phyloP scores from a whole-genome alignment of 2,797 vertebrate species.

The Tapera naevia region DNA sequence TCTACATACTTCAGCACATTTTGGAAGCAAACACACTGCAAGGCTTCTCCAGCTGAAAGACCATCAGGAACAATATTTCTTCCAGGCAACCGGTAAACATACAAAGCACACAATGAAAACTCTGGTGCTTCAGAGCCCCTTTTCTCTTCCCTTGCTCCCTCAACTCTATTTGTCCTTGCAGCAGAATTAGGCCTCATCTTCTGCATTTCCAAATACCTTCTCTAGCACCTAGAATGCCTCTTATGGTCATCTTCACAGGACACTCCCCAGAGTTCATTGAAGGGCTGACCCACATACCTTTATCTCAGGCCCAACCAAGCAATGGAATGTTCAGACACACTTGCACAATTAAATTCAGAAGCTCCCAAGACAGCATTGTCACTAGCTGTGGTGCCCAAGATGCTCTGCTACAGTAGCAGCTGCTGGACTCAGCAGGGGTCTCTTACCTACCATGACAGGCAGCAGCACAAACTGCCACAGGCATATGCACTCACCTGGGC shows the following conservation, averaged over 20 bases:
- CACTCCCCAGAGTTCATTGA: background rate
- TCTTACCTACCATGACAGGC: accelerated
- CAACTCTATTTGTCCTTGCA: background rate
- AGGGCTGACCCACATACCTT: accelerated
- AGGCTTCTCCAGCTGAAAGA: background rate
- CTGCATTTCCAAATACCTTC: background rate
- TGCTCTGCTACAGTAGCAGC: background rate
- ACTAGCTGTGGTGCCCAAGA: accelerated
- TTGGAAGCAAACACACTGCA: background rate
- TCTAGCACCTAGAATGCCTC: accelerated
- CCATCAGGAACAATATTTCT: background rate
- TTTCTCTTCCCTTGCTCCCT: background rate
- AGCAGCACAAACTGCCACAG: accelerated
- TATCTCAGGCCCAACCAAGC: background rate
- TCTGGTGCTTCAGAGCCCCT: background rate
- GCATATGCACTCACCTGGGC: accelerated
- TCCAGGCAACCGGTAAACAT: background rate
- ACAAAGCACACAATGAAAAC: background rate
- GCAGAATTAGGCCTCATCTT: background rate
- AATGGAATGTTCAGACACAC: accelerated
- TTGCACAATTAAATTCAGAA: accelerated
- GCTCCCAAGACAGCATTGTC: background rate
- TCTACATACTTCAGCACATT: accelerated
- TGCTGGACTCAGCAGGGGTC: accelerated
- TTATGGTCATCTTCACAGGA: background rate